A percentile compares a stretch with the other conserved stretches of the same genome.
phyloP scores from a whole-genome alignment of 2,797 vertebrate species.

The Scleropages formosus region DNA sequence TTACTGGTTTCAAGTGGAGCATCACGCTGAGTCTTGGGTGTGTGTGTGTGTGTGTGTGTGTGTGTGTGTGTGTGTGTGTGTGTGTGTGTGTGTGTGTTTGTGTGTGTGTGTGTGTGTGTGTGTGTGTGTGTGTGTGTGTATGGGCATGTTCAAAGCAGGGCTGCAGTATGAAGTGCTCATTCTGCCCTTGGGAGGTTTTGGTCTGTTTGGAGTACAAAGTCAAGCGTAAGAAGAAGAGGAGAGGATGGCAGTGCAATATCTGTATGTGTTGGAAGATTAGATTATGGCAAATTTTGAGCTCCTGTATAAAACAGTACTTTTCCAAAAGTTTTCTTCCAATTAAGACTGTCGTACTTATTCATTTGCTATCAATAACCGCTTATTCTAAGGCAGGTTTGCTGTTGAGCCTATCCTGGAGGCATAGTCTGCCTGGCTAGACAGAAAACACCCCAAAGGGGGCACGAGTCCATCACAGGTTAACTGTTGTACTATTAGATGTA shows the following conservation, averaged over 20 bases:
- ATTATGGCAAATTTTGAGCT: background rate
- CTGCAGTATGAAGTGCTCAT: conserved; percentile 10
- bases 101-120: background rate
- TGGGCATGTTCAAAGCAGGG: background rate
- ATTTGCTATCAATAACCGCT: too few species aligned
- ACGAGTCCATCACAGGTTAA: too few species aligned
- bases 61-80: background rate
- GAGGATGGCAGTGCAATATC: background rate
- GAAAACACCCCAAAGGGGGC: too few species aligned
- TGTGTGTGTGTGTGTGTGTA: background rate
- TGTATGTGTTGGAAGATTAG: too few species aligned
- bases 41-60: background rate
- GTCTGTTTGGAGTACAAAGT: conserved; percentile 3
- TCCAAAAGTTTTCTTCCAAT: too few species aligned
- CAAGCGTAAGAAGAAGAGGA: background rate
- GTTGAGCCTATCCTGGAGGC: too few species aligned
- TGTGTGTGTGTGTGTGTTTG: background rate
- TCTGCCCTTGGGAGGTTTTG: background rate
- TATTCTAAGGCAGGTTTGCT: too few species aligned
- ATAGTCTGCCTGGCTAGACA: too few species aligned
- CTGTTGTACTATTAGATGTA: too few species aligned
- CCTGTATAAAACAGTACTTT: too few species aligned
- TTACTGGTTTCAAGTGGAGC: background rate
- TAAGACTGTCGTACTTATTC: too few species aligned
- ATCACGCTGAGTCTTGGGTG: background rate